phyloP scores from a whole-genome alignment of 2,797 vertebrate genomes.

The Dendrocincla fuliginosa region DNA sequence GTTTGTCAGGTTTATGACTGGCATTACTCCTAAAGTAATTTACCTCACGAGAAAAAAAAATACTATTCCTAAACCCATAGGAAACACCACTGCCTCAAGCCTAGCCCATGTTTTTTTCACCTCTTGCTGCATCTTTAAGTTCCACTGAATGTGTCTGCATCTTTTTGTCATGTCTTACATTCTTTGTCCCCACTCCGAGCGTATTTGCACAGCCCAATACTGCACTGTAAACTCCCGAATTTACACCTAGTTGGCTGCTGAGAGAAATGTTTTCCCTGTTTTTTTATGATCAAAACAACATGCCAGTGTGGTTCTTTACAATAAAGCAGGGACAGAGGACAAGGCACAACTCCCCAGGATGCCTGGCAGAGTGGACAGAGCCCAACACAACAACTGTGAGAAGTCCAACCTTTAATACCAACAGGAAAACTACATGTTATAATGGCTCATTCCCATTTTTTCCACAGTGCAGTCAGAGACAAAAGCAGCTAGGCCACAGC shows the following conservation, averaged over 20 bases:
- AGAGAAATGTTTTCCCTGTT: neutral
- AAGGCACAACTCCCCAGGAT: neutral
- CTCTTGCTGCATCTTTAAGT: neutral
- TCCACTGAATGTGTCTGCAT: neutral
- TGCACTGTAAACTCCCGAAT: neutral
- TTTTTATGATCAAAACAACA: neutral
- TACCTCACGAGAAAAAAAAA: neutral
- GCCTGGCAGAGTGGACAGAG: neutral
- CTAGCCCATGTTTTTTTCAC: neutral
- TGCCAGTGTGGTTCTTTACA: neutral
- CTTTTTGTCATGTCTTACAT: neutral
- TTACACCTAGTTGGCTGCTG: neutral
- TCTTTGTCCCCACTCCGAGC: neutral
- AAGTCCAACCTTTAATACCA: neutral
- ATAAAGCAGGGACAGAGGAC: neutral
- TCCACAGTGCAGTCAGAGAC: neutral
- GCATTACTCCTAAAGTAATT: neutral
- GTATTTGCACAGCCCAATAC: neutral
- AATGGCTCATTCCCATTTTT: neutral
- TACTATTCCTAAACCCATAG: neutral
- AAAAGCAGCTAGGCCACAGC: neutral
- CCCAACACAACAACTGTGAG: neutral
- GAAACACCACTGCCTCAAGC: neutral
- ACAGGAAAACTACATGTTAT: neutral
- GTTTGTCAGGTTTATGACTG: neutral